Conservation (phyloP, 2,888 invertebrate species). For the Eutolmus rufibarbis region DNA sequence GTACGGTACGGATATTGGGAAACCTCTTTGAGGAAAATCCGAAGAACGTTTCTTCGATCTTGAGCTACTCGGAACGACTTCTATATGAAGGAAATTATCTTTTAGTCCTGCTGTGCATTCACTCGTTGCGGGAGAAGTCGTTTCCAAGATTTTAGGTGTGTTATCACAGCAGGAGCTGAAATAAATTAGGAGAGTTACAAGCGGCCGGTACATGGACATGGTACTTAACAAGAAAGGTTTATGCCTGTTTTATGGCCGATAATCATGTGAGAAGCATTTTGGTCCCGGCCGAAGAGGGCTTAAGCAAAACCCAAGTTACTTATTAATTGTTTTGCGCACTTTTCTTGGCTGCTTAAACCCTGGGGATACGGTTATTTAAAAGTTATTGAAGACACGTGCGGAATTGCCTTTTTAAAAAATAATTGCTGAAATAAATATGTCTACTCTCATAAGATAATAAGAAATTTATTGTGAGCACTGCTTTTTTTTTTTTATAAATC, state of each 20-base stretch:
- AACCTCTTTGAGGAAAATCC: not conserved
- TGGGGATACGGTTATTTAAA: not conserved
- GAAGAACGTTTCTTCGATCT: not conserved
- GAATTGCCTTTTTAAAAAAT: not conserved
- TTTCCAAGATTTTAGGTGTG: not conserved
- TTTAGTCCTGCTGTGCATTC: not conserved
- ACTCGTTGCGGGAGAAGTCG: not conserved
- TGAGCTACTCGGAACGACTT: not conserved
- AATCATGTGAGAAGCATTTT: not conserved
- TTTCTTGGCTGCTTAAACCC: not conserved
- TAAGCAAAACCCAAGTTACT: not conserved
- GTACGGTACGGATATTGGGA: not conserved
- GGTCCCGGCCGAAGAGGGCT: not conserved
- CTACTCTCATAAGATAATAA: not conserved
- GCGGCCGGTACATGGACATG: not conserved
- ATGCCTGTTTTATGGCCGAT: not conserved
- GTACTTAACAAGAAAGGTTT: not conserved
- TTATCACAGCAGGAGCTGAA: conserved; percentile 4
- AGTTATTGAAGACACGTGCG: not conserved
- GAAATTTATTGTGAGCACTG: not conserved
- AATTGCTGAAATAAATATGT: not conserved
- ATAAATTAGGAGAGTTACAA: conserved; percentile 13
- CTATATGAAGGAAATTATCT: no score
- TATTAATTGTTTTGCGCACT: not conserved
- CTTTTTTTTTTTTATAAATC: no score